Conservation (phyloP, 1,140 invertebrate genomes). For the Cyphomyrmex costatus region DNA sequence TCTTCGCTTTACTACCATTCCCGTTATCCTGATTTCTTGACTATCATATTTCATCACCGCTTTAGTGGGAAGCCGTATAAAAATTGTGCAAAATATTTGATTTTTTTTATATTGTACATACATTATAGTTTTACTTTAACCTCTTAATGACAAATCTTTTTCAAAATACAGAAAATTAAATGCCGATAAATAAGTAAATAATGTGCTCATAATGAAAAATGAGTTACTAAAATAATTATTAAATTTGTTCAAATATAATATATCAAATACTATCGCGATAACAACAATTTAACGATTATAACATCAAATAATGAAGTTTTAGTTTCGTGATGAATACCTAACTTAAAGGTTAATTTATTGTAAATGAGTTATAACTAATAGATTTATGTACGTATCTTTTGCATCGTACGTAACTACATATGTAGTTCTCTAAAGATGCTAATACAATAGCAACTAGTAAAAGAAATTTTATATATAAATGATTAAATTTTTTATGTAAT, state of each 20-base stretch:
- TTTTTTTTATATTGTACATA: constrained; percentile 1
- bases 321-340: background rate
- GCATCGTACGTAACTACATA: constrained; percentile 33
- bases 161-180: background rate
- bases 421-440: constrained; percentile 21
- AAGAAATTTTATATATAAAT: constrained; percentile 13
- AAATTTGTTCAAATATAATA: constrained; percentile 19
- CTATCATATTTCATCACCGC: background rate
- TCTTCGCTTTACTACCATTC: constrained; percentile 67
- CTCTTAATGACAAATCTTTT: background rate
- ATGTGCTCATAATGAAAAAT: background rate
- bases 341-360: constrained; percentile 25
- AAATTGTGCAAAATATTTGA: background rate
- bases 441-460: background rate
- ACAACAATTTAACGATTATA: background rate
- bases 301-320: background rate
- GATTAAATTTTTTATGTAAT: background rate
- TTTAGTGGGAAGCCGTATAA: constrained; percentile 7
- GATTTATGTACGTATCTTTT: constrained; percentile 7
- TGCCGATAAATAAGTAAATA: background rate
- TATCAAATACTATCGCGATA: constrained; percentile 4
- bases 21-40: background rate
- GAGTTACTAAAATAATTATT: background rate
- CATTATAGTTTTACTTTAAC: background rate
- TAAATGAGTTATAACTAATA: background rate